Percentiles rank a stretch among this genome's conserved stretches.
These are phyloP conservation scores for Ianthella basta DNA, from an alignment of 37 sponge, comb jelly and placozoan species.

Conservation along the genomic window DNA sequence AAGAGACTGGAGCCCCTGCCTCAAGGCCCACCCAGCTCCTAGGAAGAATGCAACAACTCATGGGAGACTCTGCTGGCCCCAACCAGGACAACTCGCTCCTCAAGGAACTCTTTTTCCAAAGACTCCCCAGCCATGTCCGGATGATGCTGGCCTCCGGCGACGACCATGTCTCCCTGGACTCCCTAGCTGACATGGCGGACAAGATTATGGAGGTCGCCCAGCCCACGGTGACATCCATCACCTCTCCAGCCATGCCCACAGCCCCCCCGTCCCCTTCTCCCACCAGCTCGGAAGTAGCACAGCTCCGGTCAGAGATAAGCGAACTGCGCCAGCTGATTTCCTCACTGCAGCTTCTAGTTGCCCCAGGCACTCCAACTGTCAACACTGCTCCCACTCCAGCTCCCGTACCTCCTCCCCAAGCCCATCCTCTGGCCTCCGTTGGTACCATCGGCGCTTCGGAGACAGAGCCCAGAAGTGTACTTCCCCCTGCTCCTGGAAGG, in stretches of 20 bases:
- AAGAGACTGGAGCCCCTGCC: too few relatives aligned
- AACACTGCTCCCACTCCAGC: background rate
- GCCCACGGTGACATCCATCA: slow-evolving; percentile 41
- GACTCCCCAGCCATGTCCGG: slow-evolving; percentile 58
- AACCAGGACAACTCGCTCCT: slow-evolving; percentile 28
- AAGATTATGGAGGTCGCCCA: slow-evolving; percentile 58
- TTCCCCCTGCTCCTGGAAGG: slow-evolving; percentile 12
- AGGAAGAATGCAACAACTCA: slow-evolving; percentile 67
- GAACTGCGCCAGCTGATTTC: background rate
- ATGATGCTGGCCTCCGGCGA: slow-evolving; percentile 61
- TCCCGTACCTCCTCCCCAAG: background rate
- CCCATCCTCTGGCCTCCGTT: background rate
- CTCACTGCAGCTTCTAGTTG: background rate
- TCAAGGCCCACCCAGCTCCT: slow-evolving; percentile 43
- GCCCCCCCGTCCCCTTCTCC: background rate
- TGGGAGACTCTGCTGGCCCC: slow-evolving; percentile 22
- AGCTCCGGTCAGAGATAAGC: slow-evolving; percentile 20
- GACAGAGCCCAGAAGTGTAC: slow-evolving; percentile 17
- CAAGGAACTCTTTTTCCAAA: slow-evolving; percentile 57
- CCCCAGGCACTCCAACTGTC: background rate
- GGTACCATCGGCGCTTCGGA: slow-evolving; percentile 28
- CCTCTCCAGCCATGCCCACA: background rate
- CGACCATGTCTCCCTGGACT: slow-evolving; percentile 18
- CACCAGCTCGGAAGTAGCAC: background rate
- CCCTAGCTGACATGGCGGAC: slow-evolving; percentile 64